phyloP scores from a whole-genome alignment of 2,888 invertebrate genomes.

The Palloptera scutellata region DNA sequence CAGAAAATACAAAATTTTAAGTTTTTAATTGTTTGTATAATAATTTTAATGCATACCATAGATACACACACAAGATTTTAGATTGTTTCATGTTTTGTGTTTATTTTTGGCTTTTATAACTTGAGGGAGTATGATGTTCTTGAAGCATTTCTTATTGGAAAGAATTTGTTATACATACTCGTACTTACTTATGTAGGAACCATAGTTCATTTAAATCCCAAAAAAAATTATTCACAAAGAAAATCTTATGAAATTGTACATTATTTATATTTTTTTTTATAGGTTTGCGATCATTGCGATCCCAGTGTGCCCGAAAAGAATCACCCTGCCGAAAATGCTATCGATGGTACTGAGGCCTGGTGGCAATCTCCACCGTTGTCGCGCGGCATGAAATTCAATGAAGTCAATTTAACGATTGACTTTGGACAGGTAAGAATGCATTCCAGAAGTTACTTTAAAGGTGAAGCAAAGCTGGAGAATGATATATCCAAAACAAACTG shows the following conservation, averaged over 20 bases:
- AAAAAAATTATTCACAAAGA: too few relatives aligned
- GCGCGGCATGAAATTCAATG: conserved; percentile 94
- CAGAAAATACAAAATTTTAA: background rate
- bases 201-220: too few relatives aligned
- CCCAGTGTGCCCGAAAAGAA: conserved; percentile 75
- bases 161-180: too few relatives aligned
- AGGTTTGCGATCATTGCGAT: conserved; percentile 95
- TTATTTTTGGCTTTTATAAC: conserved; percentile 24
- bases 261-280: too few relatives aligned
- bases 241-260: too few relatives aligned
- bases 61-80: conserved; percentile 9
- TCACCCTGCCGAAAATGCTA: conserved; percentile 91
- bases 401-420: conserved; percentile 96
- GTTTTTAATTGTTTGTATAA: conserved; percentile 24
- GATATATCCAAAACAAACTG: conserved; percentile 14
- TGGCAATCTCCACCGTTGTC: conserved; percentile 99
- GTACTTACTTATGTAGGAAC: too few relatives aligned
- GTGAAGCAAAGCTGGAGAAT: conserved; percentile 8
- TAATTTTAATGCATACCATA: conserved; percentile 22
- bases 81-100: conserved; percentile 13
- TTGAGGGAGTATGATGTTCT: too few relatives aligned
- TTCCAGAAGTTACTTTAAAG: conserved; percentile 1
- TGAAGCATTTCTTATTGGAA: too few relatives aligned
- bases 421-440: conserved; percentile 83
- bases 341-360: conserved; percentile 96